Conservation (phyloP, 2,888 invertebrate genomes). For the Ormyrus pomaceus region DNA sequence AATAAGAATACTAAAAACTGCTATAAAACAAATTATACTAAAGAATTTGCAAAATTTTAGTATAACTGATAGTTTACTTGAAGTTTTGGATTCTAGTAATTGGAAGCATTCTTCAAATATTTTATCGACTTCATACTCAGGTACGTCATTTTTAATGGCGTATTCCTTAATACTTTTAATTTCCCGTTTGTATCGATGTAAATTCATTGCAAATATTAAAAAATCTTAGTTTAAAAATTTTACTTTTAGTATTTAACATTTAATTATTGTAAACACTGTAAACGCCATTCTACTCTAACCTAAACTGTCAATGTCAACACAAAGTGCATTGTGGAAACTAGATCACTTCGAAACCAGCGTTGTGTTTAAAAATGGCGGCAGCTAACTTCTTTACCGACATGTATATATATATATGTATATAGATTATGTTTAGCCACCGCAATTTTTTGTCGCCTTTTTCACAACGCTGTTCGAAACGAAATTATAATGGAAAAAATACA, state of each 20-base stretch:
- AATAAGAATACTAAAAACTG: constrained; percentile 74
- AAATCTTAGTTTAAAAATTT: too few relatives aligned
- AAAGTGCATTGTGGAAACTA: neutral
- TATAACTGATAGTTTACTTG: constrained; percentile 54
- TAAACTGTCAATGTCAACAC: too few relatives aligned
- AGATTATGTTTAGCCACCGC: too few relatives aligned
- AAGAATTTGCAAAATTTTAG: constrained; percentile 59
- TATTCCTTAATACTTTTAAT: constrained; percentile 79
- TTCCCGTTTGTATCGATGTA: constrained; percentile 67
- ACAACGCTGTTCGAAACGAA: too few relatives aligned
- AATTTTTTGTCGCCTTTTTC: too few relatives aligned
- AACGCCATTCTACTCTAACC: too few relatives aligned
- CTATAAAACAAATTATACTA: constrained; percentile 67
- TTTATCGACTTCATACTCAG: constrained; percentile 80
- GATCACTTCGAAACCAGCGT: neutral
- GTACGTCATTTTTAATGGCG: constrained; percentile 79
- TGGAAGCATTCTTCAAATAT: constrained; percentile 79
- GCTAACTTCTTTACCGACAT: too few relatives aligned
- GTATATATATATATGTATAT: too few relatives aligned
- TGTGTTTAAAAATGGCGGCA: too few relatives aligned
- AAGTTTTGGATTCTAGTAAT: constrained; percentile 70
- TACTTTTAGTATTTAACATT: too few relatives aligned
- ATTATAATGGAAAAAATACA: too few relatives aligned
- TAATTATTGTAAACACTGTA: neutral
- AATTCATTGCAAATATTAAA: constrained; percentile 52